Base-by-base conservation (phyloP, 1,140 invertebrate genomes). In the Diprion similis region DNA sequence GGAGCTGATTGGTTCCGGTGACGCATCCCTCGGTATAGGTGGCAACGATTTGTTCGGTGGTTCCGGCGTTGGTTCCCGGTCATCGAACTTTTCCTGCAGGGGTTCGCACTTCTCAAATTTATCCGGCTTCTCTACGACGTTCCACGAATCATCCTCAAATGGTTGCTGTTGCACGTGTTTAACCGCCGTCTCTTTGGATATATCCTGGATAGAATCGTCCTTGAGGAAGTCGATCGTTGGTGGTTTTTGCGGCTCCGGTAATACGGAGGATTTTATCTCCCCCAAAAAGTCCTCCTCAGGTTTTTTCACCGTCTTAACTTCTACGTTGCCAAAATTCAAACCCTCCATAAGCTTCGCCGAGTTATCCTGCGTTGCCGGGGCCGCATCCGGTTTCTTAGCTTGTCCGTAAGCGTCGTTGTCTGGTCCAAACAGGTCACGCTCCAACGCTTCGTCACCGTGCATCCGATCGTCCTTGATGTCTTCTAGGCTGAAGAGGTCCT, bases 81-180 rank as follows among this genome's bases (percentile, higher is more conserved):
- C 76, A 17, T 83, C 83, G n/a, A 82, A 78, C 67, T 86, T 84
- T 46, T 82, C 80, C 73, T 87, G 81, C 71, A 75, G 8, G 71
- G 87, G 82, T 48, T 88, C 87, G 24, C 88, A 86, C 80, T 90
- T 89, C 37, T 46, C 66, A 13, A 24, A n/a, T 47, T 75, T 73
- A 11, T 71, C 70, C 1, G 68, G 70, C 66, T 77, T 79, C n/a
- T 80, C 80, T 11, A 82, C 73, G 0, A 82, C 18, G 51, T 79
- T 81, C 80, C 81, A 84, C 17, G 72, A 74, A n/a, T 83, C 79
- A 0, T 81, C 77, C 17, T 79, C 79, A 13, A 75, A 67, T 1
- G 24, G 24, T 37, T 37, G 24, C 24, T 37, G 24, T 37, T 37
- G 24, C 24, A 75, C 47, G n/a, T 75, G 76, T 17, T 73, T 77